Percentiles rank a stretch among this genome's conserved stretches.
Evolutionary conservation across 2,888 invertebrate genomes (phyloP).

Genomic region (Dorcus hopei): DNA sequence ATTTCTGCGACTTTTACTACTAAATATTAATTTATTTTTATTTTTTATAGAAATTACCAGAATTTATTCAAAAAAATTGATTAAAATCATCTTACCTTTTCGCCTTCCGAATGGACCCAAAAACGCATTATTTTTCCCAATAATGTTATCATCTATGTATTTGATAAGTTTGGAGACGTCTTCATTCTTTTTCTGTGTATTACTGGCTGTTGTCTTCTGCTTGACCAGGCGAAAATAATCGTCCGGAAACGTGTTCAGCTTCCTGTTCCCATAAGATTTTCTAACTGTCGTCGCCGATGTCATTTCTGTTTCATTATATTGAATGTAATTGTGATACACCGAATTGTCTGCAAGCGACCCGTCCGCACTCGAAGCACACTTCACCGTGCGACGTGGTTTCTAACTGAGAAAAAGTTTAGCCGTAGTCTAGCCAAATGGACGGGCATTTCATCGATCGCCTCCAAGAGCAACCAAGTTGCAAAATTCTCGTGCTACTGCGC

Average conservation of each 20-base stretch:
- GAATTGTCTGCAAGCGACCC: not conserved
- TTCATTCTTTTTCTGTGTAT: slow-evolving; percentile 55
- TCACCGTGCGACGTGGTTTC: not conserved
- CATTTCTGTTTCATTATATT: slow-evolving; percentile 38
- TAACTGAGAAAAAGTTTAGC: slow-evolving; percentile 7
- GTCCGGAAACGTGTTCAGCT: slow-evolving; percentile 45
- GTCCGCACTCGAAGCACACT: not conserved
- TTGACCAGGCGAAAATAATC: slow-evolving; percentile 46
- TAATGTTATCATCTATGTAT: slow-evolving; percentile 77
- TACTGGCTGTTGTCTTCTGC: slow-evolving; percentile 45
- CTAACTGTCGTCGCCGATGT: slow-evolving; percentile 46
- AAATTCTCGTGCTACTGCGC: slow-evolving; percentile 2
- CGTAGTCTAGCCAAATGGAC: not conserved
- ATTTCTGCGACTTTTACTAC: too few relatives aligned
- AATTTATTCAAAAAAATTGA: not conserved
- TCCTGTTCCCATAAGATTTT: slow-evolving; percentile 49
- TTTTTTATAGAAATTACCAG: too few relatives aligned
- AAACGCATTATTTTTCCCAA: slow-evolving; percentile 77
- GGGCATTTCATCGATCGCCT: not conserved
- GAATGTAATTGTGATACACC: slow-evolving; percentile 4
- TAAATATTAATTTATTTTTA: too few relatives aligned
- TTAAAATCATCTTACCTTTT: slow-evolving; percentile 60
- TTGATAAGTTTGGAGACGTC: slow-evolving; percentile 69
- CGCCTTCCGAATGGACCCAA: slow-evolving; percentile 79
- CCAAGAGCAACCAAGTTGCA: not conserved